Evolutionary conservation across 2,888 invertebrate genomes (phyloP).

Genomic region (Acrobasis repandana): DNA sequence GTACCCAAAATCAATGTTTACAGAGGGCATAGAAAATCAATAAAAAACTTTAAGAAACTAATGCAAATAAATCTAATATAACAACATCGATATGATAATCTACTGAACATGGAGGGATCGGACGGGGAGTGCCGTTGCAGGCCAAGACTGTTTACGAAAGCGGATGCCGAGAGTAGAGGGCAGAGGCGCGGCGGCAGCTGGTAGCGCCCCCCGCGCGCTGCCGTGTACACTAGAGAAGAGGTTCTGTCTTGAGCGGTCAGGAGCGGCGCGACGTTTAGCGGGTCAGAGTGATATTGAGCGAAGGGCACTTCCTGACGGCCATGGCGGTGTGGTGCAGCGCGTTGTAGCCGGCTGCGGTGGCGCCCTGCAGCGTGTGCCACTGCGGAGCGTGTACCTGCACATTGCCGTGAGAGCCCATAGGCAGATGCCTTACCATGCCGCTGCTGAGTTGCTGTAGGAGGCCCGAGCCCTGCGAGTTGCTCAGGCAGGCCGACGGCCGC

Average conservation of each 20-base stretch:
- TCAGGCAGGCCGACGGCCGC: slow-evolving; percentile 86
- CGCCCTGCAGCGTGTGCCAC: slow-evolving; percentile 78
- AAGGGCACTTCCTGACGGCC: slow-evolving; percentile 89
- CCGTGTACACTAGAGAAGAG: no score
- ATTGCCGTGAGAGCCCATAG: slow-evolving; percentile 85
- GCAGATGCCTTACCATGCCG: slow-evolving; percentile 96
- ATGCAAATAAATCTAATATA: slow-evolving; percentile 56
- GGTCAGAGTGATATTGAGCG: slow-evolving; percentile 88
- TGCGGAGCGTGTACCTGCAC: slow-evolving; percentile 69
- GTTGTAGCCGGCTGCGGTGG: slow-evolving; percentile 79
- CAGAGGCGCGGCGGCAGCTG: not conserved
- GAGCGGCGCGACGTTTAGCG: slow-evolving; percentile 55
- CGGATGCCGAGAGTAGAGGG: slow-evolving; percentile 8
- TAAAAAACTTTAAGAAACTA: slow-evolving; percentile 30
- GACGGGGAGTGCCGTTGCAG: slow-evolving; percentile 50
- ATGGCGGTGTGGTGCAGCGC: slow-evolving; percentile 77
- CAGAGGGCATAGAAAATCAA: slow-evolving; percentile 41
- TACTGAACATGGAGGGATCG: slow-evolving; percentile 58
- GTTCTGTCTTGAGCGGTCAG: no score
- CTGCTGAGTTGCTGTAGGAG: slow-evolving; percentile 94
- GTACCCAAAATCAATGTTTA: slow-evolving; percentile 34
- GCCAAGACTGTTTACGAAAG: slow-evolving; percentile 25
- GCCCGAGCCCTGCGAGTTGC: slow-evolving; percentile 88
- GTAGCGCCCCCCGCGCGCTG: not conserved
- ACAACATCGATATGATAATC: slow-evolving; percentile 61